A percentile compares a stretch with the other conserved stretches of the same genome.
Conservation (phyloP, 2,113 vertebrate species). For the Ranitomeya imitator region DNA sequence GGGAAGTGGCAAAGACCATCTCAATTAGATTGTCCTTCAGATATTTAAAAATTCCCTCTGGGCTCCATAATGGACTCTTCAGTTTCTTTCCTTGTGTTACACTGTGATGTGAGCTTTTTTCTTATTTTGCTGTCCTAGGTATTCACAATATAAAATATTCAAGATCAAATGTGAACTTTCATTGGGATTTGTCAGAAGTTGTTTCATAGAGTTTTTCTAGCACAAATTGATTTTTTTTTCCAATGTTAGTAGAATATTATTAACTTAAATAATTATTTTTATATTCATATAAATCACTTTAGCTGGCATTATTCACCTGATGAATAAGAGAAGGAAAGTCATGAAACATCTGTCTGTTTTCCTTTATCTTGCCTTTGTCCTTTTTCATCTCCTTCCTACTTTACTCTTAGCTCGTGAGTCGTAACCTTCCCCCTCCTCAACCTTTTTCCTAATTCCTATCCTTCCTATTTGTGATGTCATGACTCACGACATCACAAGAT, state of each 20-base stretch:
- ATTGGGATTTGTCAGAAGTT: slow-evolving; percentile 19
- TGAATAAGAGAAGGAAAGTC: neutral
- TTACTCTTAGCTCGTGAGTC: neutral
- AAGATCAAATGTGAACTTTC: slow-evolving; percentile 52
- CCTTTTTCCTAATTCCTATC: no score
- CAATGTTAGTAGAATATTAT: neutral
- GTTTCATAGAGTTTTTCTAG: neutral
- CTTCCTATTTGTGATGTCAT: no score
- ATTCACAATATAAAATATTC: slow-evolving; percentile 53
- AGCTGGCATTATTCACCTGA: neutral
- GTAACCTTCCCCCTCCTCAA: no score
- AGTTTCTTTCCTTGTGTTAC: slow-evolving; percentile 40
- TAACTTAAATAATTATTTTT: slow-evolving; percentile 12
- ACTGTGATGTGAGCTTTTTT: neutral
- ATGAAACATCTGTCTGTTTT: neutral
- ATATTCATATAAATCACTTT: neutral
- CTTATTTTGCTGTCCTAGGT: slow-evolving; percentile 25
- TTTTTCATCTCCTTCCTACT: neutral
- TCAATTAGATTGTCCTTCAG: slow-evolving; percentile 49
- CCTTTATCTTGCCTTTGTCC: neutral
- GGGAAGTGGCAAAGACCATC: slow-evolving; percentile 39
- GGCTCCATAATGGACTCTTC: slow-evolving; percentile 52
- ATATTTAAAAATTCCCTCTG: slow-evolving; percentile 48
- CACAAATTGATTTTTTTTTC: slow-evolving; percentile 1
- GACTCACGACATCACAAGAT: no score